Conservation (phyloP, 1,140 invertebrate genomes). For the Polyergus mexicanus region DNA sequence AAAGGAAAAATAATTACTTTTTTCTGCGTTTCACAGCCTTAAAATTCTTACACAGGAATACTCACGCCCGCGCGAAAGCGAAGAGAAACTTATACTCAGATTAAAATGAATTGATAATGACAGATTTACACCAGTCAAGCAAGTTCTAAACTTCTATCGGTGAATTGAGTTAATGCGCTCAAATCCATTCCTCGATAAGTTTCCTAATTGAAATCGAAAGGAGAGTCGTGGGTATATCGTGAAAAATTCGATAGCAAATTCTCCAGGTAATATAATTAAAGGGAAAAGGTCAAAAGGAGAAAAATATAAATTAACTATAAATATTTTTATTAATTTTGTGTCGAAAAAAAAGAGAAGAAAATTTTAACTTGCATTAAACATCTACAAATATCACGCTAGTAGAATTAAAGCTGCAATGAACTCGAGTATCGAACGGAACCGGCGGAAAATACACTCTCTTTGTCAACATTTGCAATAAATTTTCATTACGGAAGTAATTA, state of each 20-base stretch:
- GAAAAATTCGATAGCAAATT: conserved; percentile 17
- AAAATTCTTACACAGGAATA: neutral
- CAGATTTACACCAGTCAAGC: neutral
- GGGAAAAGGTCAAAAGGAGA: neutral
- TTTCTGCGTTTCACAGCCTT: neutral
- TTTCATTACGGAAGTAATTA: conserved; percentile 21
- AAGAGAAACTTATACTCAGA: neutral
- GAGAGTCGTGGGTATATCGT: neutral
- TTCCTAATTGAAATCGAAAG: conserved; percentile 46
- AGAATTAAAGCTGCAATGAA: conserved; percentile 39
- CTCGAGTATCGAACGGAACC: neutral
- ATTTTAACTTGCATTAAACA: neutral
- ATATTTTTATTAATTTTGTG: conserved; percentile 22
- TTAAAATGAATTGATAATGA: neutral
- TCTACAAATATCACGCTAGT: neutral
- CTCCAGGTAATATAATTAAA: neutral
- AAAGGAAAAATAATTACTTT: neutral
- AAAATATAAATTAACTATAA: conserved; percentile 17
- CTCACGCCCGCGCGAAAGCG: neutral
- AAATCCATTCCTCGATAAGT: conserved; percentile 20
- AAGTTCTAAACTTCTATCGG: conserved; percentile 1
- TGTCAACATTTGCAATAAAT: conserved; percentile 24
- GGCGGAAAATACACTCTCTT: neutral
- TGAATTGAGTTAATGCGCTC: conserved; percentile 25
- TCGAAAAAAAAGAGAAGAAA: neutral